Evolutionary conservation across 1,140 invertebrate species (phyloP).

Genomic region (Drosophila truncata): DNA sequence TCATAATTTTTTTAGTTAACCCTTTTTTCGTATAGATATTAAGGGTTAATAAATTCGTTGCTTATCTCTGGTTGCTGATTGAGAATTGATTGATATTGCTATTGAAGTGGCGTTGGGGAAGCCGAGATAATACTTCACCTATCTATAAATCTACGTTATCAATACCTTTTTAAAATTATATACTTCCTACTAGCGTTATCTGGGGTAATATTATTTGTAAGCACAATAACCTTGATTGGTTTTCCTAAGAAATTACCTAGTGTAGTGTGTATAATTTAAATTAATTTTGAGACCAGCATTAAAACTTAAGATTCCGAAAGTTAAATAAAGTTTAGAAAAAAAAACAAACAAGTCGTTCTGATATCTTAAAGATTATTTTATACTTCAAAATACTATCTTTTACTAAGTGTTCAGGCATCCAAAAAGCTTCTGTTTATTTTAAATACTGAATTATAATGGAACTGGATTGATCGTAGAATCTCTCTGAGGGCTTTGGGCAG

Average conservation of each 20-base stretch:
- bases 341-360: not conserved
- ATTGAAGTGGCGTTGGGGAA: not conserved
- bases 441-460: not conserved
- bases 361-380: not conserved
- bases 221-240: not conserved
- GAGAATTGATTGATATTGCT: conserved; percentile 26
- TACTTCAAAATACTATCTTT: not conserved
- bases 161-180: conserved; percentile 17
- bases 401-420: too few relatives aligned
- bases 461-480: not conserved
- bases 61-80: conserved; percentile 23
- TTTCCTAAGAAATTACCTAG: not conserved
- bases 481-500: conserved; percentile 17
- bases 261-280: too few relatives aligned
- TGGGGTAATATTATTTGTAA: not conserved
- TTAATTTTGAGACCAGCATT: not conserved
- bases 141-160: conserved; percentile 26
- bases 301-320: not conserved
- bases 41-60: not conserved
- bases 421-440: not conserved
- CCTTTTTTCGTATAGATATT: not conserved
- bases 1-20: not conserved
- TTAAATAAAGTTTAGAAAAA: too few relatives aligned
- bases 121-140: conserved; percentile 18
- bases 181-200: conserved; percentile 11